These are phyloP conservation scores for Buceros bicornis DNA, from an alignment of 2,797 vertebrate species.

Conservation along the genomic window DNA sequence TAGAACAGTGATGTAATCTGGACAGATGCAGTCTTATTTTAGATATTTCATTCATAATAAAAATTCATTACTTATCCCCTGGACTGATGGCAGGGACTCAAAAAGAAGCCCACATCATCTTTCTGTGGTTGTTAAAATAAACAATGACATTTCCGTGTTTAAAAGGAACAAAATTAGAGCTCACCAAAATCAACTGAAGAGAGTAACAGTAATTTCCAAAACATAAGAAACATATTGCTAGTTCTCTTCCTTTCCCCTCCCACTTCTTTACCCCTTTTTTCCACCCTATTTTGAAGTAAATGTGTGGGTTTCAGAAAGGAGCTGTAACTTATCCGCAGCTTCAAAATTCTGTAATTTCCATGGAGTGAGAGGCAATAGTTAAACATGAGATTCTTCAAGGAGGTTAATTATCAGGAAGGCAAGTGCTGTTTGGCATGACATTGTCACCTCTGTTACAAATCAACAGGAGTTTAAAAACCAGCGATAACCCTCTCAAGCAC, in stretches of 20 bases:
- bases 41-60: background rate
- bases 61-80: background rate
- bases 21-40: background rate
- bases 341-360: background rate
- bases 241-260: background rate
- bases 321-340: background rate
- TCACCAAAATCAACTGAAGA: background rate
- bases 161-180: background rate
- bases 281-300: background rate
- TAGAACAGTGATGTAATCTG: background rate
- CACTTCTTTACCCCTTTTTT: background rate
- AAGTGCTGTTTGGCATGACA: background rate
- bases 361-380: background rate
- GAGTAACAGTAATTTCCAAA: background rate
- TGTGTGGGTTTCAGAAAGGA: background rate
- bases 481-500: background rate
- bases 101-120: background rate
- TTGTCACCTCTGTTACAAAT: background rate
- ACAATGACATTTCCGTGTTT: background rate
- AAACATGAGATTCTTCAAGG: background rate
- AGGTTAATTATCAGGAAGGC: background rate
- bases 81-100: fast-evolving
- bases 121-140: background rate
- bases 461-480: background rate
- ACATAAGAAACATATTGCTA: background rate